Percentiles rank a stretch among this genome's conserved stretches.
These are phyloP conservation scores for Cantharis rustica DNA, from an alignment of 2,888 invertebrate genomes.

Conservation along the genomic window DNA sequence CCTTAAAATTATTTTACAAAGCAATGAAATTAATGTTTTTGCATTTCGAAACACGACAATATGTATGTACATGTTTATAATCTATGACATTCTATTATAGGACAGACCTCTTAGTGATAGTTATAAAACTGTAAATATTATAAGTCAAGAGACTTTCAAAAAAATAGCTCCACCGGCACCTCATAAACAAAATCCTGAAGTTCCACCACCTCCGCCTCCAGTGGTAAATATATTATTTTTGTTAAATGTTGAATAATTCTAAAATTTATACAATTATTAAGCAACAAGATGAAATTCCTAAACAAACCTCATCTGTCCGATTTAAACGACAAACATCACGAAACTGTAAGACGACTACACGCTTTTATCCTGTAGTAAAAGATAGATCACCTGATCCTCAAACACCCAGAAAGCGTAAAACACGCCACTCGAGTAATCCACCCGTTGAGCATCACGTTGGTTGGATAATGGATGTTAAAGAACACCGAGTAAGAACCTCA, in stretches of 20 bases:
- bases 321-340: slow-evolving; percentile 22
- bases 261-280: not conserved
- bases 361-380: slow-evolving; percentile 95
- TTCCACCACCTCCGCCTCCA: slow-evolving; percentile 83
- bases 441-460: slow-evolving; percentile 95
- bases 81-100: slow-evolving; percentile 39
- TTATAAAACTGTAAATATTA: slow-evolving; percentile 86
- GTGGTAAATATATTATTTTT: slow-evolving; percentile 27
- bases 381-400: slow-evolving; percentile 68
- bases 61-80: too few species aligned
- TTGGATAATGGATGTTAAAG: slow-evolving; percentile 94
- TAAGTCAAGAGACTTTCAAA: slow-evolving; percentile 87
- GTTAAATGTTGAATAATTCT: not conserved
- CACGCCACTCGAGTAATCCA: slow-evolving; percentile 90
- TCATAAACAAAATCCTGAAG: slow-evolving; percentile 71
- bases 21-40: too few species aligned
- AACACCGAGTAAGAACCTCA: slow-evolving; percentile 78
- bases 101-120: slow-evolving; percentile 61
- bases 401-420: slow-evolving; percentile 84
- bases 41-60: too few species aligned
- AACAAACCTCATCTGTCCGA: not conserved
- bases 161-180: slow-evolving; percentile 72
- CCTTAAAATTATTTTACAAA: too few species aligned
- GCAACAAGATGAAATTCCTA: slow-evolving; percentile 1
- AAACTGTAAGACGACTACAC: slow-evolving; percentile 66